These are phyloP conservation scores for Pongo abelii DNA, from an alignment of 2,113 vertebrate genomes.

Conservation along the genomic window DNA sequence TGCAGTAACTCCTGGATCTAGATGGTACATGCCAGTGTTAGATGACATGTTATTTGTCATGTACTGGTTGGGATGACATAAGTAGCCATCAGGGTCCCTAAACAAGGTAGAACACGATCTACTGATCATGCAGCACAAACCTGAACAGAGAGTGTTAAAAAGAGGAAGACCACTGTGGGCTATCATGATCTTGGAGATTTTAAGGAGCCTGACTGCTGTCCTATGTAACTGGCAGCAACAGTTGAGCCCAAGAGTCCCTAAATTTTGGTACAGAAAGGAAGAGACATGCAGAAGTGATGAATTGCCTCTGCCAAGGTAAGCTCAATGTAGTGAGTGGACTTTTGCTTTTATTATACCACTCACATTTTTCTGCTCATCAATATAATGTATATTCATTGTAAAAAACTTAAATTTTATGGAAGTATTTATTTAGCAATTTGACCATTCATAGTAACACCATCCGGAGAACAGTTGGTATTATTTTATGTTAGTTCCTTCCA, in stretches of 20 bases:
- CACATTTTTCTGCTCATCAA: not conserved
- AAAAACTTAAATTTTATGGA: not conserved
- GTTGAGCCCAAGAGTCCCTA: no score
- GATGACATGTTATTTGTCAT: not conserved
- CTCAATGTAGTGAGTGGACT: not conserved
- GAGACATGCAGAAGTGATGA: not conserved
- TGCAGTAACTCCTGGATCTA: not conserved
- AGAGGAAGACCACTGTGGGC: not conserved
- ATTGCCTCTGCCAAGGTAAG: not conserved
- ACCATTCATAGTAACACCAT: not conserved
- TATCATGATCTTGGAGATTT: fast-evolving
- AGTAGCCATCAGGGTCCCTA: not conserved
- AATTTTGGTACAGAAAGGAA: not conserved
- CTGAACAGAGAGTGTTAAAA: no score
- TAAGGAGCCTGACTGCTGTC: not conserved
- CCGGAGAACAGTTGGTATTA: not conserved
- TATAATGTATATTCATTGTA: not conserved
- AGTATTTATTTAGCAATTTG: not conserved
- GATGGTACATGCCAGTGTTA: not conserved
- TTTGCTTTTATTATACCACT: not conserved
- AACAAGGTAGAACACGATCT: not conserved
- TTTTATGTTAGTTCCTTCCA: not conserved
- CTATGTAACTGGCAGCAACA: not conserved
- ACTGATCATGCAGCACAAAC: not conserved
- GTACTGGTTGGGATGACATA: not conserved